Base-by-base conservation (phyloP, 2,888 invertebrate species). In the Osedax fenrisi region DNA sequence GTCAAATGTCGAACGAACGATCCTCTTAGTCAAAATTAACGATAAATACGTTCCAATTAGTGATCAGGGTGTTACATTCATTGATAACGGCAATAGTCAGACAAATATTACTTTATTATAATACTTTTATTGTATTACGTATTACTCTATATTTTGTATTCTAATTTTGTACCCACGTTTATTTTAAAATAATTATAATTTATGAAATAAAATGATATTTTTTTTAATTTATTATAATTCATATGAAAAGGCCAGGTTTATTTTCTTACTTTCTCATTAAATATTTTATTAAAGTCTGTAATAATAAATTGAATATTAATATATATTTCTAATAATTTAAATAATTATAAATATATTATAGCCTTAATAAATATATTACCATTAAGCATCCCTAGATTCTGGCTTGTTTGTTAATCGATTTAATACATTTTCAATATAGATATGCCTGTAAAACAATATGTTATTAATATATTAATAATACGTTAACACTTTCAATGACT, bases 11-110 rank as follows among this genome's bases (percentile, higher is more conserved):
- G 94, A 94, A 86, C 90, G 92, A 80, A 92, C 90, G 72, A 92
- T 96, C 76, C 87, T 95, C 22, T 88, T 96, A 21, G 89, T 96
- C n/a, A 91, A 92, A 85, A 91, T 95, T 68, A 92, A 92, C 21
- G 94, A 94, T 80, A 90, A 90, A 81, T 94, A 89, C 85, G 94
- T 96, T 77, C 94, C 95, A 21, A 91, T 95, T 72, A 92, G 92
- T 0, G 94, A 95, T 84, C 89, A 88, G 81, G 94, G 94, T 76
- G 90, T 94, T 1, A 79, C 80, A 41, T 41, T 41, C 17, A 5
- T 41, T 10, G 41, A 41, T 41, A 41, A 41, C 41, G 17, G 17
- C 17, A n/a, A n/a, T n/a, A n/a, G n/a, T n/a, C n/a, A n/a, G n/a
- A n/a, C n/a, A n/a, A n/a, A n/a, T n/a, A n/a, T n/a, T n/a, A n/a